A percentile compares a stretch with the other conserved stretches of the same genome.
phyloP scores from a whole-genome alignment of 1,140 invertebrate species.

The Drosophila ohnishii region DNA sequence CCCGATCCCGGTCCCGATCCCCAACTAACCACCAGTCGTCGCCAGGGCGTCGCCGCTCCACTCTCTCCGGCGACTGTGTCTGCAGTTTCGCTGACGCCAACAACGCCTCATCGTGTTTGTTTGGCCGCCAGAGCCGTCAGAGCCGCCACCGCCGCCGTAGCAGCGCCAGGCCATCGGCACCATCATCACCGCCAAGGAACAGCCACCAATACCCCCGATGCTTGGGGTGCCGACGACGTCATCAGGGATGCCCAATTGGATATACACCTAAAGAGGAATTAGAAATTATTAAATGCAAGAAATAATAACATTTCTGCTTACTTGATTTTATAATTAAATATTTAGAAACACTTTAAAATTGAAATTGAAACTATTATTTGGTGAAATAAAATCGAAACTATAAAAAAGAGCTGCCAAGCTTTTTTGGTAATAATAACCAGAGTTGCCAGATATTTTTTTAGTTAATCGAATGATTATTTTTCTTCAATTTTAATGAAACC shows the following conservation, averaged over 20 bases:
- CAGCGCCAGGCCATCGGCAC: conserved; percentile 36
- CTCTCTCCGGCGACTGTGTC: not conserved
- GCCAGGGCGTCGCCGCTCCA: conserved; percentile 46
- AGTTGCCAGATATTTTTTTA: not conserved
- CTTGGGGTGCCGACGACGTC: not conserved
- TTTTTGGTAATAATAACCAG: no score
- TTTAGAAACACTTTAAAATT: not conserved
- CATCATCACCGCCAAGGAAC: not conserved
- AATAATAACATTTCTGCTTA: not conserved
- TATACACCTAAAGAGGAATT: no score
- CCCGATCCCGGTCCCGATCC: conserved; percentile 2
- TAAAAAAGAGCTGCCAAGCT: not conserved
- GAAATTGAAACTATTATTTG: not conserved
- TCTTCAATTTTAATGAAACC: no score
- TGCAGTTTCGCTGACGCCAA: conserved; percentile 67
- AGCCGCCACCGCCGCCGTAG: conserved; percentile 70
- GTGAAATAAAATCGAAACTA: not conserved
- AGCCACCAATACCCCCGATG: conserved; percentile 47
- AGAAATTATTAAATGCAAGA: no score
- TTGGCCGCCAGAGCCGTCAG: conserved; percentile 75
- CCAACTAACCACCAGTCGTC: conserved; percentile 17
- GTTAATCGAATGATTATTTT: not conserved
- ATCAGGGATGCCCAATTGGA: conserved; percentile 19
- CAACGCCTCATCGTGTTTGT: conserved; percentile 81
- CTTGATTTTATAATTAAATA: not conserved